Percentiles rank a stretch among this genome's conserved stretches.
These are phyloP conservation scores for Tyrophagus putrescentiae DNA, from an alignment of 1,140 invertebrate species.

Conservation along the genomic window DNA sequence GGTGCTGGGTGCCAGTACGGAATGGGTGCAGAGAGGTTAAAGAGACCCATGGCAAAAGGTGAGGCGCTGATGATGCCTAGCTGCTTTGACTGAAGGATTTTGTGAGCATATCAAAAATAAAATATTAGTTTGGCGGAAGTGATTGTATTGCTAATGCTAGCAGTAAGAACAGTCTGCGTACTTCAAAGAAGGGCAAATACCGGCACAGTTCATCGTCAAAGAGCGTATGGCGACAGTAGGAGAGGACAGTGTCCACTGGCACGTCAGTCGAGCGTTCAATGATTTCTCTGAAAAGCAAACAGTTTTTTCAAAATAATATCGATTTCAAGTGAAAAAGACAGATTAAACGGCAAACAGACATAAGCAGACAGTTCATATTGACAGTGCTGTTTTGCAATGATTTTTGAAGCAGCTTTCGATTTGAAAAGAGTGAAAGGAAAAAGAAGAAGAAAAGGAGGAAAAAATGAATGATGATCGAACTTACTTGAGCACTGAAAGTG, in stretches of 20 bases:
- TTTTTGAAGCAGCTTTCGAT: too few species aligned
- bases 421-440: too few species aligned
- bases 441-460: background rate
- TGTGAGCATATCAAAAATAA: constrained; percentile 24
- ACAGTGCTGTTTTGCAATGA: too few species aligned
- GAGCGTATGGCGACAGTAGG: constrained; percentile 60
- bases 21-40: constrained; percentile 42
- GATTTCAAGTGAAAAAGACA: background rate
- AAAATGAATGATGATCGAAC: constrained; percentile 5
- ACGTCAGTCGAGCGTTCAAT: constrained; percentile 50
- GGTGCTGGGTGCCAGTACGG: constrained; percentile 66
- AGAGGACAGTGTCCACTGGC: constrained; percentile 53
- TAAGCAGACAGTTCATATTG: too few species aligned
- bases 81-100: constrained; percentile 43
- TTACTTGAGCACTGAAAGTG: constrained; percentile 50
- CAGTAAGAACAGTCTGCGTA: constrained; percentile 29
- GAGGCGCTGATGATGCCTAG: constrained; percentile 70
- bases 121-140: background rate
- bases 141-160: background rate
- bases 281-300: constrained; percentile 38
- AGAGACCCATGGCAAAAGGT: constrained; percentile 58
- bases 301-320: background rate
- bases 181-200: constrained; percentile 58
- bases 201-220: constrained; percentile 57
- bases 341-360: too few species aligned